Conservation (phyloP, 2,113 vertebrate species). For the Chlorocebus sabaeus region DNA sequence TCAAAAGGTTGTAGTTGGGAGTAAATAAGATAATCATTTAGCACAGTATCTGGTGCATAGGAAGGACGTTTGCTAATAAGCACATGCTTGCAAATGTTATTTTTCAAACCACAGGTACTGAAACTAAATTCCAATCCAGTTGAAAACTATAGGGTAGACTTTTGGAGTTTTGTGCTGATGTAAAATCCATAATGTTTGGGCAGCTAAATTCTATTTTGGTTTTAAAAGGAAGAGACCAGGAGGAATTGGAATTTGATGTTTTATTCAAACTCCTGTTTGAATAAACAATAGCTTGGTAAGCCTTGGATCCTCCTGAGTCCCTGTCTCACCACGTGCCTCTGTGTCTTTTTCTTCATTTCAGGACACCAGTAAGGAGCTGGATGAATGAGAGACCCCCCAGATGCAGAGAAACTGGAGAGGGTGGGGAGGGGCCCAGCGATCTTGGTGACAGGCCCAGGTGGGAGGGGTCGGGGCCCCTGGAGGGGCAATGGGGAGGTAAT, state of each 20-base stretch:
- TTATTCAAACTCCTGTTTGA: not conserved
- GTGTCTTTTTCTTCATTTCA: conserved; percentile 34
- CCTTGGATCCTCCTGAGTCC: not conserved
- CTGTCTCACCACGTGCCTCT: conserved; percentile 22
- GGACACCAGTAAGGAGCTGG: conserved; percentile 60
- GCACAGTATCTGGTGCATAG: not conserved
- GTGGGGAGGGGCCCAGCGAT: conserved; percentile 37
- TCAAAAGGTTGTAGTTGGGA: not conserved
- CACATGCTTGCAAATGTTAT: not conserved
- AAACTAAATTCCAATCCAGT: not conserved
- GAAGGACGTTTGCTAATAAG: not conserved
- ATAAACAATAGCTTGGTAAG: not conserved
- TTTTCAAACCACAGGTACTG: not conserved
- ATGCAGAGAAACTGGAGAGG: conserved; percentile 33
- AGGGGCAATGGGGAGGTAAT: conserved; percentile 2
- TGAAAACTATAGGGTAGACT: not conserved
- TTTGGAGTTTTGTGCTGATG: not conserved
- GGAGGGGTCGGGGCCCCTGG: conserved; percentile 26
- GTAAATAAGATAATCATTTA: not conserved
- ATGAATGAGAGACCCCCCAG: conserved; percentile 25
- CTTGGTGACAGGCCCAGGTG: conserved; percentile 32
- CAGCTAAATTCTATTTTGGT: not conserved
- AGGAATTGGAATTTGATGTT: not conserved
- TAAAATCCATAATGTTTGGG: not conserved
- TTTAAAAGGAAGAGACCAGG: not conserved